phyloP scores from a whole-genome alignment of 2,888 invertebrate genomes.

The Gymnocheta viridis region DNA sequence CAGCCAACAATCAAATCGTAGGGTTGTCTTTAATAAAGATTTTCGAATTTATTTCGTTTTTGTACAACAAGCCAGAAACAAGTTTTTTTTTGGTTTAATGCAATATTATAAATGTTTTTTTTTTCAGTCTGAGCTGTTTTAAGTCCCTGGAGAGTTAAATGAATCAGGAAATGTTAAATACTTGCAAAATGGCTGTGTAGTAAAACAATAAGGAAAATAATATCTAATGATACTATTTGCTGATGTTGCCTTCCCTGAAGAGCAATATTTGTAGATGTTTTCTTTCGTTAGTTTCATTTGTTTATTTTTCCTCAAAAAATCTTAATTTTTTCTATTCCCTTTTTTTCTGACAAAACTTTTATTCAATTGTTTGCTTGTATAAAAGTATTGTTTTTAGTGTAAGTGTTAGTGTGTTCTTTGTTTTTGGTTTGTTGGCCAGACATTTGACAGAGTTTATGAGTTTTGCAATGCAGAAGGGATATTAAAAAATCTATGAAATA shows the following conservation, averaged over 20 bases:
- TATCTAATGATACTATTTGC: conserved; percentile 51
- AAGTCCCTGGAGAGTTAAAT: conserved; percentile 6
- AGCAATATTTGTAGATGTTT: conserved; percentile 52
- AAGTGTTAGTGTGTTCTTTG: background rate
- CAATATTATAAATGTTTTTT: background rate
- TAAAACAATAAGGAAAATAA: conserved; percentile 54
- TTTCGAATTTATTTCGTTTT: background rate
- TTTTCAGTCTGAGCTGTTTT: background rate
- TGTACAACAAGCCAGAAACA: background rate
- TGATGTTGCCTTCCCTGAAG: conserved; percentile 32
- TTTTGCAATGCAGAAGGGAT: background rate
- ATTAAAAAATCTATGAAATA: background rate
- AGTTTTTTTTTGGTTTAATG: background rate
- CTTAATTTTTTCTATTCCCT: background rate
- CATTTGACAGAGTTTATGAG: background rate
- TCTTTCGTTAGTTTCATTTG: background rate
- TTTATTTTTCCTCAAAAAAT: background rate
- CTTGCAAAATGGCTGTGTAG: conserved; percentile 32
- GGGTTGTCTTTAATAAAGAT: background rate
- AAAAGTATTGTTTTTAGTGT: background rate
- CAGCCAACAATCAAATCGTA: conserved; percentile 5
- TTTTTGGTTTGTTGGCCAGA: background rate
- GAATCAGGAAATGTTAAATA: conserved; percentile 34
- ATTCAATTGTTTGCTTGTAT: background rate
- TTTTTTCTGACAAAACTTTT: background rate